phyloP scores from a whole-genome alignment of 1,140 invertebrate genomes.

The Adelges cooleyi region DNA sequence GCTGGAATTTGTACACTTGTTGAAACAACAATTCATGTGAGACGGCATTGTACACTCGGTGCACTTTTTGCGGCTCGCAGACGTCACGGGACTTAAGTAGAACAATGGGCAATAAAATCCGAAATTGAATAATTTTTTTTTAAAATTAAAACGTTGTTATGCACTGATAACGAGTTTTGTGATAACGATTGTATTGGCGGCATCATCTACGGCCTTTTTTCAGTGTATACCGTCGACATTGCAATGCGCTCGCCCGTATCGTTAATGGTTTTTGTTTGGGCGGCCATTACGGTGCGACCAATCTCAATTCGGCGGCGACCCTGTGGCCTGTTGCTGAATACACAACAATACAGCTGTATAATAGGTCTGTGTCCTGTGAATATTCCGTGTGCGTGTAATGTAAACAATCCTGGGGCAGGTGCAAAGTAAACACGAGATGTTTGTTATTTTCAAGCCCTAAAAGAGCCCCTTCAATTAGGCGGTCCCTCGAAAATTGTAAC shows the following conservation, averaged over 20 bases:
- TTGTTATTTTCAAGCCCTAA: no score
- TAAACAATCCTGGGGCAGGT: no score
- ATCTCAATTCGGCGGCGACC: no score
- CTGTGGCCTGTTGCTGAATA: no score
- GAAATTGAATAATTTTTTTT: constrained; percentile 8
- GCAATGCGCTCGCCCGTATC: neutral
- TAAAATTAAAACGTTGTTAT: constrained; percentile 26
- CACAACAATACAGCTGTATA: no score
- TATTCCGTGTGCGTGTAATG: no score
- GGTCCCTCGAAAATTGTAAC: no score
- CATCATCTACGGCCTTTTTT: neutral
- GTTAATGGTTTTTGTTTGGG: no score
- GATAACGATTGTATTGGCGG: constrained; percentile 26
- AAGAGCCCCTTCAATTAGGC: no score
- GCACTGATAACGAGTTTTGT: constrained; percentile 17
- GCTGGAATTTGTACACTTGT: constrained; percentile 20
- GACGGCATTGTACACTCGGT: neutral
- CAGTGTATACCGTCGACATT: neutral
- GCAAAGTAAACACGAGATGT: no score
- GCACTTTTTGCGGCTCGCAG: neutral
- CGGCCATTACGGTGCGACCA: no score
- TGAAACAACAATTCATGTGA: constrained; percentile 26
- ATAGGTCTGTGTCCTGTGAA: no score
- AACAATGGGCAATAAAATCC: neutral
- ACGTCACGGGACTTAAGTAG: neutral